These are phyloP conservation scores for Sylvia atricapilla DNA, from an alignment of 2,113 vertebrate genomes.

Conservation along the genomic window DNA sequence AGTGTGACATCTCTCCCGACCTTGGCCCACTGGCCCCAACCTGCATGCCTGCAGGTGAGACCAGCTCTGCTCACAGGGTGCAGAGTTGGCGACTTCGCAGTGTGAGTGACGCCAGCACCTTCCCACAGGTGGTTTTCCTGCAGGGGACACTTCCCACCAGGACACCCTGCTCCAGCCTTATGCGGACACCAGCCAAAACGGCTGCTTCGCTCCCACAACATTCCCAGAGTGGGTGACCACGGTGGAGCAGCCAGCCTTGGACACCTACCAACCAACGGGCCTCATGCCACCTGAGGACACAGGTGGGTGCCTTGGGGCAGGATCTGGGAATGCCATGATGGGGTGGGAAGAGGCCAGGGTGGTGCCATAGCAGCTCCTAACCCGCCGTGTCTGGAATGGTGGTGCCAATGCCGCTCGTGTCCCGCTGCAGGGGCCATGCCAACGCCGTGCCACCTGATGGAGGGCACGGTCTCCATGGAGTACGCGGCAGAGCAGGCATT, in stretches of 20 bases:
- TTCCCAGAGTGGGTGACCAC: neutral
- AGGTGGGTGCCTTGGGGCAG: neutral
- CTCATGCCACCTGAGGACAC: neutral
- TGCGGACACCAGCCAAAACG: neutral
- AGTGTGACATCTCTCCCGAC: neutral
- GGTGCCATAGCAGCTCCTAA: fast-evolving
- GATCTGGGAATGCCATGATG: fast-evolving
- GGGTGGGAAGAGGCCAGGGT: too few relatives aligned
- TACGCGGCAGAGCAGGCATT: fast-evolving
- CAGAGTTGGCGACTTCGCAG: neutral
- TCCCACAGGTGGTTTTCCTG: neutral
- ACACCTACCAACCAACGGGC: fast-evolving
- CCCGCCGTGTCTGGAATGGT: fast-evolving
- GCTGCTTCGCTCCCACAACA: fast-evolving
- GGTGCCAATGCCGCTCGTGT: fast-evolving
- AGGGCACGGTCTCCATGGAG: fast-evolving
- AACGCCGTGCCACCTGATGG: fast-evolving
- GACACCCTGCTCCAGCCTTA: neutral
- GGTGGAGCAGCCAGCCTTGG: neutral
- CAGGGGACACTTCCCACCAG: neutral
- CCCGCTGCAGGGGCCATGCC: fast-evolving
- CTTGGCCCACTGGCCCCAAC: fast-evolving
- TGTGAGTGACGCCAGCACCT: neutral
- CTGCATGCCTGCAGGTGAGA: neutral
- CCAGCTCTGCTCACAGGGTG: fast-evolving